Evolutionary conservation across 2,113 vertebrate species (phyloP).

Genomic region (Larimichthys crocea): DNA sequence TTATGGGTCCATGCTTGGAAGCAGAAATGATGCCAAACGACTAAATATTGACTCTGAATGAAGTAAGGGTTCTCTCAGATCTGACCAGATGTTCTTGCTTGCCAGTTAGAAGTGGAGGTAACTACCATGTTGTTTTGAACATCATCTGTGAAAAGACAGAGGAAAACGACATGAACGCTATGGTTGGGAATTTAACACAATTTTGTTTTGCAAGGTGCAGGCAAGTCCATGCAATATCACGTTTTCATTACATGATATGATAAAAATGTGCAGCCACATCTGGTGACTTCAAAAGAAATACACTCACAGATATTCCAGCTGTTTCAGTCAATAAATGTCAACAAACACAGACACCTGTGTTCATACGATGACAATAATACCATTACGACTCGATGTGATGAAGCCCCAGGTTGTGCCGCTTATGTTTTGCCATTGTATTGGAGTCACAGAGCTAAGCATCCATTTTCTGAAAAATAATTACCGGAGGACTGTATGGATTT

Average conservation of each 20-base stretch:
- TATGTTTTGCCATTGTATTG: not conserved
- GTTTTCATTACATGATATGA: not conserved
- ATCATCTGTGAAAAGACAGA: conserved; percentile 49
- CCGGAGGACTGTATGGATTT: not conserved
- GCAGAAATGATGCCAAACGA: conserved; percentile 1
- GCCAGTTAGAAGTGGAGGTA: conserved; percentile 13
- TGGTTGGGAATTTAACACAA: not conserved
- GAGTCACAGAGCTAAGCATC: not conserved
- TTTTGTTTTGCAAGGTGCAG: not conserved
- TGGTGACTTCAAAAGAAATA: not conserved
- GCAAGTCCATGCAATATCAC: not conserved
- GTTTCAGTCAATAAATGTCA: not conserved
- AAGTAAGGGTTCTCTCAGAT: conserved; percentile 20
- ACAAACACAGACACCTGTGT: not conserved
- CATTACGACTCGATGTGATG: not conserved
- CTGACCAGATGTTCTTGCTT: conserved; percentile 21
- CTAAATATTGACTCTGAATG: not conserved
- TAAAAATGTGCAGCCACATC: not conserved
- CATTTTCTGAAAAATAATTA: conserved; percentile 1
- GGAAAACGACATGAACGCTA: not conserved
- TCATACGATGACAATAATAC: not conserved
- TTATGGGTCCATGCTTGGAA: conserved; percentile 55
- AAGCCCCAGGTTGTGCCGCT: not conserved
- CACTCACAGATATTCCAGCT: not conserved
- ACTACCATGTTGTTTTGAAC: conserved; percentile 42